These are phyloP conservation scores for Eclectus roratus DNA, from an alignment of 2,113 vertebrate species.

Conservation along the genomic window DNA sequence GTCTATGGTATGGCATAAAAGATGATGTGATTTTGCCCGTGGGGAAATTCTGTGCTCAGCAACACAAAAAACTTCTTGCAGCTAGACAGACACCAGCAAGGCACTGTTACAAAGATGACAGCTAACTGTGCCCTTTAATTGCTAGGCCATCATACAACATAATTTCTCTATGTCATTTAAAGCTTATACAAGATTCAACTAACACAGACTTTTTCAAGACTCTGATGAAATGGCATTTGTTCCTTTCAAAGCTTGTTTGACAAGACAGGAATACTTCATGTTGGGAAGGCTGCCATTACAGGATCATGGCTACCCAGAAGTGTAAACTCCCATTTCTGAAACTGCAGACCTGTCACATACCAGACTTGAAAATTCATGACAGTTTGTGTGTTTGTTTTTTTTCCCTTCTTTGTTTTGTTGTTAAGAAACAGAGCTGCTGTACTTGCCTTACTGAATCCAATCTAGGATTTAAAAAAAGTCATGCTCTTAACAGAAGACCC, in stretches of 20 bases:
- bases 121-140: background rate
- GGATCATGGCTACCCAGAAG: background rate
- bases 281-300: background rate
- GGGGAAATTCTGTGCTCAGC: background rate
- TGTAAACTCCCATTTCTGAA: background rate
- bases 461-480: background rate
- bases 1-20: background rate
- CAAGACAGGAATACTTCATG: background rate
- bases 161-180: conserved; percentile 12
- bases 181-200: background rate
- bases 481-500: background rate
- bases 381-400: background rate
- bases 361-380: background rate
- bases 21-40: background rate
- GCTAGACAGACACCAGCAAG: background rate
- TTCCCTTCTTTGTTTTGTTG: background rate
- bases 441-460: background rate
- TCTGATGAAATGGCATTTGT: conserved; percentile 10
- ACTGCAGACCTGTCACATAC: background rate
- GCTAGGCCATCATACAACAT: background rate
- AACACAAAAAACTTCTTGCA: background rate
- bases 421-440: background rate
- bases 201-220: background rate
- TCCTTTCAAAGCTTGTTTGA: conserved; percentile 27
- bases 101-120: background rate